These are phyloP conservation scores for Cyprinodon variegatus DNA, from an alignment of 2,113 vertebrate genomes.

Conservation along the genomic window DNA sequence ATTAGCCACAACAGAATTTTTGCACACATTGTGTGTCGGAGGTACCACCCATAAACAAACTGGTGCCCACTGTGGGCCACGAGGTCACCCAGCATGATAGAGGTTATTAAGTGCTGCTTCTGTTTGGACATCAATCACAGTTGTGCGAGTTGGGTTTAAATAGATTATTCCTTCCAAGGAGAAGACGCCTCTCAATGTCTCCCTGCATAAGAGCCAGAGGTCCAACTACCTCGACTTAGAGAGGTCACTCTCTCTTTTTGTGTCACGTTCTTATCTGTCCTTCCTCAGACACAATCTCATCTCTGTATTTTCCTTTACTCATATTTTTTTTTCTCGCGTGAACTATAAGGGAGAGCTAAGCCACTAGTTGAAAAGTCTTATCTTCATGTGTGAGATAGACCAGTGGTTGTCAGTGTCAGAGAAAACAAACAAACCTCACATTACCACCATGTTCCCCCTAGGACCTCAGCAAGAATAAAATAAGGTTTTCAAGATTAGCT, in stretches of 20 bases:
- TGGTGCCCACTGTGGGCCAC: constrained; percentile 52
- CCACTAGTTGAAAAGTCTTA: constrained; percentile 35
- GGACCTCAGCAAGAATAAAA: neutral
- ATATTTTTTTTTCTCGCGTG: constrained; percentile 2
- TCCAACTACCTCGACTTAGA: constrained; percentile 53
- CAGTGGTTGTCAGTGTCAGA: neutral
- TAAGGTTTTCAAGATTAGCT: neutral
- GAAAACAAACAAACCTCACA: neutral
- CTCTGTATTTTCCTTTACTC: constrained; percentile 7
- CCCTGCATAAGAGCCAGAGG: constrained; percentile 71
- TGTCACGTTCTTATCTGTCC: constrained; percentile 27
- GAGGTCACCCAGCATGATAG: constrained; percentile 73
- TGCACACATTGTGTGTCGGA: constrained; percentile 80
- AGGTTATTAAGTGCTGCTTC: constrained; percentile 79
- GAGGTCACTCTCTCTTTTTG: constrained; percentile 59
- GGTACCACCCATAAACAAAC: constrained; percentile 88
- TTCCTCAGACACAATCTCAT: constrained; percentile 20
- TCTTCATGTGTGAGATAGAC: constrained; percentile 32
- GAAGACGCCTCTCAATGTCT: constrained; percentile 66
- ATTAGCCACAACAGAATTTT: constrained; percentile 83
- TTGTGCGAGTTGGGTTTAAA: constrained; percentile 67
- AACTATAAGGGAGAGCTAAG: constrained; percentile 14
- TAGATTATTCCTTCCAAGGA: constrained; percentile 71
- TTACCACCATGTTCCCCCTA: neutral
- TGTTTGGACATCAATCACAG: constrained; percentile 76